Evolutionary conservation across 2,113 vertebrate genomes (phyloP).

Genomic region (Pelecanus crispus): DNA sequence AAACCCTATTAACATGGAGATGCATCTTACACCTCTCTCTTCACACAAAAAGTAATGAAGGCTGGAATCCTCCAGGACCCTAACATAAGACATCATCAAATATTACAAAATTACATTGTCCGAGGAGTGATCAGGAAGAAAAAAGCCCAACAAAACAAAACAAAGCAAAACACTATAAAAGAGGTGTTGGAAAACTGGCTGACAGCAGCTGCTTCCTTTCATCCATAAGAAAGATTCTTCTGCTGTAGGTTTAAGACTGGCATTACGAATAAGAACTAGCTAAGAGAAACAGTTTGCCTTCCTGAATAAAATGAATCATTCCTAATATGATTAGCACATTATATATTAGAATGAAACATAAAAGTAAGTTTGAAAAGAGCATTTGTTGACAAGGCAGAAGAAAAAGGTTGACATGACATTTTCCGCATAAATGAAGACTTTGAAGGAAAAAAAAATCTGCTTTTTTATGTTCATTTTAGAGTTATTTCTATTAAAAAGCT

Average conservation of each 20-base stretch:
- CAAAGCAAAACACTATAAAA: neutral
- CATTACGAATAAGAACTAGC: neutral
- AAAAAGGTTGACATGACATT: conserved; percentile 48
- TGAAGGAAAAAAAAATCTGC: neutral
- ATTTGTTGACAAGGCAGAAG: conserved; percentile 20
- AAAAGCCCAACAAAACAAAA: neutral
- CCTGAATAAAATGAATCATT: conserved; percentile 30
- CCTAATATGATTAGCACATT: conserved; percentile 27
- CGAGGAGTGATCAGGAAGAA: neutral
- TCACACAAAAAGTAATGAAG: neutral
- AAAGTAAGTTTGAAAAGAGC: conserved; percentile 49
- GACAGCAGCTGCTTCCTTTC: neutral
- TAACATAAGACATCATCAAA: neutral
- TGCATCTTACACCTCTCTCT: neutral
- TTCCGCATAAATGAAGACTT: conserved; percentile 25
- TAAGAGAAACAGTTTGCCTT: neutral
- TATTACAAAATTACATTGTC: neutral
- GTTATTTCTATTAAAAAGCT: conserved; percentile 12
- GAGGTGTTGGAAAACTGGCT: neutral
- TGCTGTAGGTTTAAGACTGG: neutral
- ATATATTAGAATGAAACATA: neutral
- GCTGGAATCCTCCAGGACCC: neutral
- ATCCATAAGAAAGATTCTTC: neutral
- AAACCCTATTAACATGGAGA: neutral
- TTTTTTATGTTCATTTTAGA: conserved; percentile 25